Conservation (phyloP, 1,140 invertebrate species). For the Chymomyza costata region DNA sequence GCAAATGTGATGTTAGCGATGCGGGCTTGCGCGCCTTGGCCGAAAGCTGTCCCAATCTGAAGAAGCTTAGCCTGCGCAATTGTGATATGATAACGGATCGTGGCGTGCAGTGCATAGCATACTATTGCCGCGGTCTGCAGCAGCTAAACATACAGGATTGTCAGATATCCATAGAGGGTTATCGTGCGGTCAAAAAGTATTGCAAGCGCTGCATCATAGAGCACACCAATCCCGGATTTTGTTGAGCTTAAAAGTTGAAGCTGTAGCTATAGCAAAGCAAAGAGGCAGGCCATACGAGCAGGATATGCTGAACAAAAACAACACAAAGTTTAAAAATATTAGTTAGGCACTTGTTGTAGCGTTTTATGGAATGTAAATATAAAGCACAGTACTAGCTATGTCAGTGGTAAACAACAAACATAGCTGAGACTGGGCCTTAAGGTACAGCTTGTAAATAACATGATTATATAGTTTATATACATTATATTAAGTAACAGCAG, state of each 20-base stretch:
- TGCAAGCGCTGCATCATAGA: conserved; percentile 94
- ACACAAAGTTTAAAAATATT: conserved; percentile 7
- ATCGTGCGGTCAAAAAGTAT: conserved; percentile 92
- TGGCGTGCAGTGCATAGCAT: conserved; percentile 89
- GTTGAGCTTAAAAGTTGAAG: conserved; percentile 72
- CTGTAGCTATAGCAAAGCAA: conserved; percentile 34
- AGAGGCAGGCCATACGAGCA: conserved; percentile 67
- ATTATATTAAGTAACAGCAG: conserved; percentile 35
- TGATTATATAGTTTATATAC: conserved; percentile 22
- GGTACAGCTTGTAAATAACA: conserved; percentile 24
- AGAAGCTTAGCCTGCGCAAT: conserved; percentile 91
- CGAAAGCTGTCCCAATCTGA: conserved; percentile 91
- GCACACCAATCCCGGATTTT: conserved; percentile 95
- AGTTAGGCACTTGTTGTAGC: too few relatives aligned
- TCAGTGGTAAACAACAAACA: too few relatives aligned
- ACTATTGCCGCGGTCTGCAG: conserved; percentile 89
- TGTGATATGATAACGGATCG: conserved; percentile 92
- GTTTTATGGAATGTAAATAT: too few relatives aligned
- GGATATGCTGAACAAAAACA: conserved; percentile 45
- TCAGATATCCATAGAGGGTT: conserved; percentile 89
- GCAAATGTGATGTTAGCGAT: conserved; percentile 95
- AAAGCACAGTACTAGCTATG: too few relatives aligned
- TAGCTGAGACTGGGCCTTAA: too few relatives aligned
- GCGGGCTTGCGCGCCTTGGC: conserved; percentile 88
- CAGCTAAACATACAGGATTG: conserved; percentile 95